Percentiles rank a stretch among this genome's conserved stretches.
Conservation (phyloP, 2,113 vertebrate species). For the Corythornis cristatus region DNA sequence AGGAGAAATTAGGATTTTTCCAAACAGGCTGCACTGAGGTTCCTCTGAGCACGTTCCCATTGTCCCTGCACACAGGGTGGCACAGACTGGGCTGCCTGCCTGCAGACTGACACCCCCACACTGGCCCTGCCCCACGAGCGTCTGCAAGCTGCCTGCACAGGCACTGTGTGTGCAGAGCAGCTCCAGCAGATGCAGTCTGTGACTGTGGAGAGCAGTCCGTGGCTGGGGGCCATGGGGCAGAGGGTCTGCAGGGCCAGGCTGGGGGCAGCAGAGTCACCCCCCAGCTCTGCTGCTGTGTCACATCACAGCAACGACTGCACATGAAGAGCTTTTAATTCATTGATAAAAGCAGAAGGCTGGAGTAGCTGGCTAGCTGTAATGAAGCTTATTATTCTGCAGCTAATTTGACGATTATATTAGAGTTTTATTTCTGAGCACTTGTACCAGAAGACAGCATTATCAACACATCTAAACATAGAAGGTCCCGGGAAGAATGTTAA, state of each 20-base stretch:
- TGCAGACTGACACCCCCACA: neutral
- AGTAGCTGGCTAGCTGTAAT: constrained; percentile 66
- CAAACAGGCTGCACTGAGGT: neutral
- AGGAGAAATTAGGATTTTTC: neutral
- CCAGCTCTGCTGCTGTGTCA: constrained; percentile 55
- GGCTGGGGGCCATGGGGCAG: neutral
- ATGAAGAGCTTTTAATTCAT: constrained; percentile 73
- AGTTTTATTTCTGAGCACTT: constrained; percentile 64
- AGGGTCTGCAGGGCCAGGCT: too few relatives aligned
- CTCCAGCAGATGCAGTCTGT: constrained; percentile 58
- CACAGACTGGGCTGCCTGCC: neutral
- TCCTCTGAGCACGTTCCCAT: neutral
- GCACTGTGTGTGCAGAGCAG: neutral
- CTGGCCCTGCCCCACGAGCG: too few relatives aligned
- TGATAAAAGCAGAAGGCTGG: constrained; percentile 71
- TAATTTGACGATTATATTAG: constrained; percentile 67
- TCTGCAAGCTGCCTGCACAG: neutral
- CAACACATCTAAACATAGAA: constrained; percentile 43
- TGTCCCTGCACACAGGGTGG: neutral
- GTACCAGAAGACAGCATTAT: constrained; percentile 55
- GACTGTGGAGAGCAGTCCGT: constrained; percentile 31
- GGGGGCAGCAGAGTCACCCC: constrained; percentile 25
- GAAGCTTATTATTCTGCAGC: constrained; percentile 71
- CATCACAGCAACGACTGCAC: constrained; percentile 66
- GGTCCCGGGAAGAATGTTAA: constrained; percentile 58